Conservation (phyloP, 2,113 vertebrate genomes). For the Mastomys coucha region DNA sequence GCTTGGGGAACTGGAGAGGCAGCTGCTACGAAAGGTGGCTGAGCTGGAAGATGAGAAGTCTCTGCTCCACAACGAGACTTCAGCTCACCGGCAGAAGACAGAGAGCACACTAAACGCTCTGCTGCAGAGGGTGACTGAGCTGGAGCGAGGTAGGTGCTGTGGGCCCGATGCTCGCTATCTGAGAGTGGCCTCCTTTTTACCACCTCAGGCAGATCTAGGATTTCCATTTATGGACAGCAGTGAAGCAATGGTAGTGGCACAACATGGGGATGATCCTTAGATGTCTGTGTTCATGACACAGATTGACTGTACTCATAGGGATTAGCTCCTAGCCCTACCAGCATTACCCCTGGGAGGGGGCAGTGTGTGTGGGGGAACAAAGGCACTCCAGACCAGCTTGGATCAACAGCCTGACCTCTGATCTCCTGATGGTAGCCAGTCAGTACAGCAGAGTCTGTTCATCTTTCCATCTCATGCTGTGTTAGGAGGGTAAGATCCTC, state of each 20-base stretch:
- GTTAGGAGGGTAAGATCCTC: not conserved
- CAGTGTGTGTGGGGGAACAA: not conserved
- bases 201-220: not conserved
- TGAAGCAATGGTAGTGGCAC: not conserved
- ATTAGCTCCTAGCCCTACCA: not conserved
- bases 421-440: not conserved
- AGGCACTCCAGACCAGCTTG: not conserved
- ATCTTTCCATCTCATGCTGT: not conserved
- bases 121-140: conserved; percentile 95
- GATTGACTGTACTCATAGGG: not conserved
- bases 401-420: not conserved
- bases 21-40: conserved; percentile 95
- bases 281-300: not conserved
- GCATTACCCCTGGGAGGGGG: not conserved
- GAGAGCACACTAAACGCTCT: conserved; percentile 94
- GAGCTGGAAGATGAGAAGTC: conserved; percentile 98
- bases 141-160: conserved; percentile 93
- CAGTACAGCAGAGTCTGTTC: not conserved
- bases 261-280: not conserved
- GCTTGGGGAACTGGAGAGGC: conserved; percentile 94
- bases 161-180: not conserved
- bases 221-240: not conserved
- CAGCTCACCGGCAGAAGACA: conserved; percentile 95
- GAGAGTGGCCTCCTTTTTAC: not conserved
- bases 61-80: conserved; percentile 96